Base-by-base conservation (phyloP, 2,113 vertebrate genomes). In the Pelmatolapia mariae region DNA sequence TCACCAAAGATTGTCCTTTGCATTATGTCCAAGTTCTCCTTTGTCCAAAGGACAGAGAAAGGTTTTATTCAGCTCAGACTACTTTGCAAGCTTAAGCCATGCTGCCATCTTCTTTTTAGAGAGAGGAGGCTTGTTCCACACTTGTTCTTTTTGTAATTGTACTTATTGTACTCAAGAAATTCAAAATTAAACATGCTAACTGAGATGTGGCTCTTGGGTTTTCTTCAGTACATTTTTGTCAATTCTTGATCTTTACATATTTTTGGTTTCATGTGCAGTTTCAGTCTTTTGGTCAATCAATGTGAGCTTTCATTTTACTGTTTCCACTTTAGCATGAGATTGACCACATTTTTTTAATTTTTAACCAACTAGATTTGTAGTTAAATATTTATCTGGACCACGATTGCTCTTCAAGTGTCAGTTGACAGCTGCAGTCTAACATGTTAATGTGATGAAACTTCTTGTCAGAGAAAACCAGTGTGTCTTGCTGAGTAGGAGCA, bases 401-500 rank as follows among this genome's bases (percentile, higher is more conserved):
- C 7, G 3, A 61, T 6, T 38, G 61, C 24, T 38, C n/a, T 57
- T 53, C 18, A 4, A 78, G 6, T 33, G 43, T 57, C 79, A 36
- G 38, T 12, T 73, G 31, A 26, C 76, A 26, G 18, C 40, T 53
- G 4, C 3, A 61, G 16, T 57, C 36, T 59, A 54, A 10, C 54
- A 50, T 71, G 26, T 63, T 80, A 80, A 89, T 81, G n/a, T 22
- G 15, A 57, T 52, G 31, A n/a, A 83, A 79, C 56, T 61, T 56
- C 52, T 83, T 57, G 82, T 78, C 29, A 61, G 59, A 88, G 89
- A 12, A 85, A 86, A 61, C 15, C 63, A 83, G 56, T 84, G 79
- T 4, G 9, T 91, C 57, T 86, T 82, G 50, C 79, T 83, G 89
- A 94, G 93, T 92, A 84, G 90, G 92, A 92, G 87, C 54, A 83